These are phyloP conservation scores for Prochilodus magdalenae DNA, from an alignment of 2,113 vertebrate species.

Conservation along the genomic window DNA sequence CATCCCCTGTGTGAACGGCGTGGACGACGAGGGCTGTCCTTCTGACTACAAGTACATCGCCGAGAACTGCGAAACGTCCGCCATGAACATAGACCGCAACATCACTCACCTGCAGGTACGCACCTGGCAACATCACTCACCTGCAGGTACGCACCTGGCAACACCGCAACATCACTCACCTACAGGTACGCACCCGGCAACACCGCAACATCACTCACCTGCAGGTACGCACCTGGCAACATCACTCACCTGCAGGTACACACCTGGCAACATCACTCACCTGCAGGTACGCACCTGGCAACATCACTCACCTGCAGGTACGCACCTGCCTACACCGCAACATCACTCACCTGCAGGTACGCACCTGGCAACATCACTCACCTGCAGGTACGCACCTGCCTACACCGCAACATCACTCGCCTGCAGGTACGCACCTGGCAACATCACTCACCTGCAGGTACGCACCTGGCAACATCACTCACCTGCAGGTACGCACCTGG, in stretches of 20 bases:
- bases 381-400: too few relatives aligned
- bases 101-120: constrained; percentile 91
- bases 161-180: background rate
- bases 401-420: too few relatives aligned
- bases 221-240: too few relatives aligned
- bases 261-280: background rate
- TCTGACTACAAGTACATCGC: constrained; percentile 93
- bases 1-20: constrained; percentile 89
- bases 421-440: too few relatives aligned
- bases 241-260: too few relatives aligned
- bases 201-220: background rate
- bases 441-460: too few relatives aligned
- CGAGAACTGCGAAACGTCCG: constrained; percentile 91
- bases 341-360: too few relatives aligned
- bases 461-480: too few relatives aligned
- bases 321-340: background rate
- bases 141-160: background rate
- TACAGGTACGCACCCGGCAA: background rate
- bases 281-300: too few relatives aligned
- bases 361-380: too few relatives aligned
- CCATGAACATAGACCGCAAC: constrained; percentile 94
- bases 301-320: too few relatives aligned
- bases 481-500: too few relatives aligned
- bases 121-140: background rate
- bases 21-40: constrained; percentile 87